phyloP scores from a whole-genome alignment of 2,113 vertebrate genomes.

The Anser brachyrhynchus region DNA sequence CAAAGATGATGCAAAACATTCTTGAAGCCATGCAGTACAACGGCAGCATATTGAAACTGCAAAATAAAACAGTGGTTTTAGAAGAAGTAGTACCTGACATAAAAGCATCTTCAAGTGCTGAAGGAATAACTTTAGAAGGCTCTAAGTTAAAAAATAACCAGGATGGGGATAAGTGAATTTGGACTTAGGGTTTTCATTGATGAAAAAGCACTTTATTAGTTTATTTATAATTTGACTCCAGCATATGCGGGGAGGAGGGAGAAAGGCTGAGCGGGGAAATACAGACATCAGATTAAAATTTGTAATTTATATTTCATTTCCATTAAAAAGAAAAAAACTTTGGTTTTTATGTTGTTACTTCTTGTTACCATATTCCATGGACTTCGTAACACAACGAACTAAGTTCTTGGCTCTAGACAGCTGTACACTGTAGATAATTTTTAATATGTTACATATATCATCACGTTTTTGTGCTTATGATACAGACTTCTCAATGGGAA shows the following conservation, averaged over 20 bases:
- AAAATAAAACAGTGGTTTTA: conserved; percentile 73
- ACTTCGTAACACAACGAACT: background rate
- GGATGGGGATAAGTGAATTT: conserved; percentile 20
- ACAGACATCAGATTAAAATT: background rate
- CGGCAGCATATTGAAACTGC: conserved; percentile 76
- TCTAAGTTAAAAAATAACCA: conserved; percentile 53
- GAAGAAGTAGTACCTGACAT: conserved; percentile 74
- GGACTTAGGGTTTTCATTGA: background rate
- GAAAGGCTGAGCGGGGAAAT: background rate
- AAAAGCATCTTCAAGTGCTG: conserved; percentile 58
- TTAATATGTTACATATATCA: background rate
- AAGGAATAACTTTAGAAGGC: conserved; percentile 41
- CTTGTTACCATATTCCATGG: background rate
- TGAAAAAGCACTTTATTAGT: background rate
- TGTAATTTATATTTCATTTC: background rate
- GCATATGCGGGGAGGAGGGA: fast-evolving
- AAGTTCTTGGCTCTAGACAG: background rate
- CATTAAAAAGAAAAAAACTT: background rate
- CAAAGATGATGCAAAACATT: conserved; percentile 76
- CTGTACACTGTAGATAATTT: background rate
- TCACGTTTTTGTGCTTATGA: background rate
- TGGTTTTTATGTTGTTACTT: background rate
- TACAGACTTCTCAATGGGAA: background rate
- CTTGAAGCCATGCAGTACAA: conserved; percentile 83
- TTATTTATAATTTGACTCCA: background rate